Percentiles rank a stretch among this genome's conserved stretches.
Evolutionary conservation across 2,797 vertebrate species (phyloP).

Genomic region (Hylomyscus alleni): DNA sequence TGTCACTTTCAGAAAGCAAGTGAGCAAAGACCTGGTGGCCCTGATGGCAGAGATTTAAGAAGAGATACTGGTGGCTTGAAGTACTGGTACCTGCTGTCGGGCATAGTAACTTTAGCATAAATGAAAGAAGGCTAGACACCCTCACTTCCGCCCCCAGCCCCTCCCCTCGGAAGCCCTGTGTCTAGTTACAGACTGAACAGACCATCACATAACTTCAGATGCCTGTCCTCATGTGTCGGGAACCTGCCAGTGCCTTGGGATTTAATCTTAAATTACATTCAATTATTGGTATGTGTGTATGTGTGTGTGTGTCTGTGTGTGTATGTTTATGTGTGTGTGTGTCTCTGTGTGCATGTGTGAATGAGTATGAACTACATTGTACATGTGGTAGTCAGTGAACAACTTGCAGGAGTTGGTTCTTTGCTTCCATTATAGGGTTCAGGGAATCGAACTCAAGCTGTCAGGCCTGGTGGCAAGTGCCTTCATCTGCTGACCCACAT

Average conservation of each 20-base stretch:
- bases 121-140: slow-evolving; percentile 9
- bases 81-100: neutral
- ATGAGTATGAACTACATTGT: neutral
- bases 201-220: neutral
- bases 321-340: too few relatives aligned
- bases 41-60: neutral
- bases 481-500: neutral
- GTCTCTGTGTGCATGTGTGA: too few relatives aligned
- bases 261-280: neutral
- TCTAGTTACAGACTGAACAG: neutral
- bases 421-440: neutral
- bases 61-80: neutral
- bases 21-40: neutral
- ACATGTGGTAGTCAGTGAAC: neutral
- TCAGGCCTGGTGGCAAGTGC: neutral
- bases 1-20: neutral
- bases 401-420: neutral
- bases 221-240: neutral
- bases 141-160: neutral
- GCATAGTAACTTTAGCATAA: neutral
- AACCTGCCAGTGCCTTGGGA: neutral
- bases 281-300: neutral
- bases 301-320: neutral
- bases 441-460: neutral
- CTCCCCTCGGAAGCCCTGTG: neutral